A percentile compares a stretch with the other conserved stretches of the same genome.
Evolutionary conservation across 2,888 invertebrate genomes (phyloP).

Genomic region (Drosophila infuscata): DNA sequence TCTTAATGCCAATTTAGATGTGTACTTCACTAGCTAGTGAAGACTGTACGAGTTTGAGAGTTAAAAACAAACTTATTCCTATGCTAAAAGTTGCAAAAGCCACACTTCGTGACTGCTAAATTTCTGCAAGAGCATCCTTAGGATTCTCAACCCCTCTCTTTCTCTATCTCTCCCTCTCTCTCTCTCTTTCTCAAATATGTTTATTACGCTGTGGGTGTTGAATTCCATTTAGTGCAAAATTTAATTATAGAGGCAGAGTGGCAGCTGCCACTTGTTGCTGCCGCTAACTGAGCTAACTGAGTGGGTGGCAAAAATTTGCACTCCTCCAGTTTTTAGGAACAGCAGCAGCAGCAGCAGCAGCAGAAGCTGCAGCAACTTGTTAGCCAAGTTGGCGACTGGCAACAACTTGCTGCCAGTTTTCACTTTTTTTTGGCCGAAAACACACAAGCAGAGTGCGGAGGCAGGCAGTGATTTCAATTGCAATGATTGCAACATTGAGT

Average conservation of each 20-base stretch:
- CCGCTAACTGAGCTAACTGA: not conserved
- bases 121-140: not conserved
- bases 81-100: not conserved
- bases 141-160: not conserved
- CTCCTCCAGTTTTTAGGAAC: conserved; percentile 11
- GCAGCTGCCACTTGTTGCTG: conserved; percentile 16
- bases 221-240: conserved; percentile 19
- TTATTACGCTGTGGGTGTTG: conserved; percentile 27
- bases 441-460: conserved; percentile 4
- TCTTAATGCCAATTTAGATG: not conserved
- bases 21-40: not conserved
- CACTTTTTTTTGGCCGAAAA: conserved; percentile 27
- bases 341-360: no score
- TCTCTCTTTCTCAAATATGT: not conserved
- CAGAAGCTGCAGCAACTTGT: conserved; percentile 31
- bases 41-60: not conserved
- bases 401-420: conserved; percentile 7
- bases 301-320: not conserved
- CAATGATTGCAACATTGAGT: conserved; percentile 34
- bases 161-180: no score
- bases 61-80: not conserved
- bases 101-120: not conserved
- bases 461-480: conserved; percentile 29
- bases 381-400: conserved; percentile 30
- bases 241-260: not conserved